Conservation (phyloP, 2,797 vertebrate species). For the Diplodus puntazzo region DNA sequence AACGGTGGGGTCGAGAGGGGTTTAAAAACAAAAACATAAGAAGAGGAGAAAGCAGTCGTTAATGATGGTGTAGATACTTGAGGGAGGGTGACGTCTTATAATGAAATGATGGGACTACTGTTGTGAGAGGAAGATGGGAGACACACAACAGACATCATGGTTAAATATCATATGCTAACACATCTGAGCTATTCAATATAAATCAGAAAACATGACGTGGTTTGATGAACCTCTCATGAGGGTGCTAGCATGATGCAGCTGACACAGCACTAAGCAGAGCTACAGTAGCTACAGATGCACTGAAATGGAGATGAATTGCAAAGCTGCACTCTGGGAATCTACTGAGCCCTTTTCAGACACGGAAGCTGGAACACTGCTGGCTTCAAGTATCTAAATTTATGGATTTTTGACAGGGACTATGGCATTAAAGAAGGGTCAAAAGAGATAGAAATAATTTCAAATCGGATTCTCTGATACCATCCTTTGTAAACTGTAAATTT, state of each 20-base stretch:
- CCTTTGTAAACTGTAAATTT: too few relatives aligned
- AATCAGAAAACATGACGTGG: neutral
- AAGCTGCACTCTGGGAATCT: constrained; percentile 35
- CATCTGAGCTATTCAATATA: neutral
- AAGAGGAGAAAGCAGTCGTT: constrained; percentile 63
- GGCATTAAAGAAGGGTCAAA: neutral
- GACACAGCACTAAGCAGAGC: constrained; percentile 28
- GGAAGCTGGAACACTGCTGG: neutral
- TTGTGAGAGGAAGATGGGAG: constrained; percentile 29
- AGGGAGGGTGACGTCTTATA: neutral
- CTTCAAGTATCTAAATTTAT: rapidly evolving
- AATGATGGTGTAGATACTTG: constrained; percentile 51
- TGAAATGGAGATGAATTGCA: constrained; percentile 33
- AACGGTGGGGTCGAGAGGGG: constrained; percentile 27
- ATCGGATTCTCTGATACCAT: too few relatives aligned
- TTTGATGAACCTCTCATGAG: neutral
- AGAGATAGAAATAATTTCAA: too few relatives aligned
- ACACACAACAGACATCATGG: constrained; percentile 43
- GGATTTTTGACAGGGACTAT: neutral
- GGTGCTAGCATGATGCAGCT: constrained; percentile 23
- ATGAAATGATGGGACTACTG: constrained; percentile 33
- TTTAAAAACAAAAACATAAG: constrained; percentile 31
- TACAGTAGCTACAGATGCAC: constrained; percentile 2
- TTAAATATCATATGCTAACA: constrained; percentile 11
- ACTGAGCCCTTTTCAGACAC: constrained; percentile 66